Conservation (phyloP, 2,888 invertebrate genomes). For the Geotrupes spiniger region DNA sequence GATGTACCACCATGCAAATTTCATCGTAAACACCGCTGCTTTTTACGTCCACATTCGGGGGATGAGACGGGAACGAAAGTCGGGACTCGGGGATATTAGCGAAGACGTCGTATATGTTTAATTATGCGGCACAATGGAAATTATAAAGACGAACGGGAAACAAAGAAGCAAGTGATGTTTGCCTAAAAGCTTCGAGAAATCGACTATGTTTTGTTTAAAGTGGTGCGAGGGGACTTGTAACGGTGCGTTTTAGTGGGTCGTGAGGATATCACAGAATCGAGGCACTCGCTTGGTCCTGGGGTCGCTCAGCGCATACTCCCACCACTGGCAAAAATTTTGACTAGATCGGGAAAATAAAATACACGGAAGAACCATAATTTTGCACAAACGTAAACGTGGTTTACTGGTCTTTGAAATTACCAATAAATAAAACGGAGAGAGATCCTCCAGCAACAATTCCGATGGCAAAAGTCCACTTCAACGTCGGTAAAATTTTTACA, state of each 20-base stretch:
- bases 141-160: no score
- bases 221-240: conserved; percentile 12
- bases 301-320: conserved; percentile 40
- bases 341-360: conserved; percentile 34
- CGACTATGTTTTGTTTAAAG: conserved; percentile 9
- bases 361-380: not conserved
- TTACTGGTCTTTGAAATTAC: no score
- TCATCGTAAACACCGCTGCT: conserved; percentile 23
- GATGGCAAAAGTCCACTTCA: conserved; percentile 5
- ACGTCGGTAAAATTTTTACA: conserved; percentile 14
- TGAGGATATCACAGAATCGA: conserved; percentile 51
- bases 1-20: conserved; percentile 34
- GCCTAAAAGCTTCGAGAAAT: conserved; percentile 3
- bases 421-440: not conserved
- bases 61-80: not conserved
- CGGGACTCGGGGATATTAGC: no score
- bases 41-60: not conserved
- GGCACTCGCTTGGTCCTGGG: conserved; percentile 50
- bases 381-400: conserved; percentile 4
- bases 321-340: conserved; percentile 39
- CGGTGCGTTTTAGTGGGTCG: conserved; percentile 30
- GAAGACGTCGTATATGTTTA: no score
- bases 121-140: no score
- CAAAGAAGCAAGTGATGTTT: conserved; percentile 9
- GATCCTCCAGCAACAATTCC: not conserved